Evolutionary conservation across 2,797 vertebrate genomes (phyloP).

Genomic region (Atherinosoma microstoma): DNA sequence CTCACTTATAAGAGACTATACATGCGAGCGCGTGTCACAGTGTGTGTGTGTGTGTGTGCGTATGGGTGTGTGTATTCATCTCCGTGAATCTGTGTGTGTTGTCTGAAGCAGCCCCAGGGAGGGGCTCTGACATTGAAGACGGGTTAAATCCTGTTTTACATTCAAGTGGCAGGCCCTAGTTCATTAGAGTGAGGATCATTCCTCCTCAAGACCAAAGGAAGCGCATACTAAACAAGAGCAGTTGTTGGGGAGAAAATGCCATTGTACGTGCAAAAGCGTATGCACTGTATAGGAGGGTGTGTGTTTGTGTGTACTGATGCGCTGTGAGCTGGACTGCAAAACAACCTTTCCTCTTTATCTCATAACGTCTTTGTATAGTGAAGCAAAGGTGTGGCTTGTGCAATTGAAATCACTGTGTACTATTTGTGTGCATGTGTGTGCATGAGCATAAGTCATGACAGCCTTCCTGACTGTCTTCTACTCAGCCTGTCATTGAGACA

Average conservation of each 20-base stretch:
- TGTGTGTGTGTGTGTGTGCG: conserved; percentile 33
- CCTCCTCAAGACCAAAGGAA: conserved; percentile 88
- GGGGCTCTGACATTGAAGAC: conserved; percentile 90
- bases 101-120: conserved; percentile 86
- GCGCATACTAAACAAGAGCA: conserved; percentile 88
- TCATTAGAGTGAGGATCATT: conserved; percentile 91
- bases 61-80: conserved; percentile 59
- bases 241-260: conserved; percentile 88
- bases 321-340: conserved; percentile 29
- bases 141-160: conserved; percentile 91
- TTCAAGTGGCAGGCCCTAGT: conserved; percentile 88
- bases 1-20: conserved; percentile 58
- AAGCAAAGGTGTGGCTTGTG: conserved; percentile 50
- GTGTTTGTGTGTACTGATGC: conserved; percentile 26
- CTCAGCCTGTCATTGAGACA: conserved; percentile 78
- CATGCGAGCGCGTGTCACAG: conserved; percentile 25
- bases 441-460: conserved; percentile 45
- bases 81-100: conserved; percentile 72
- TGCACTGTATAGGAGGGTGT: conserved; percentile 60
- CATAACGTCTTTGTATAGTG: conserved; percentile 27
- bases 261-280: conserved; percentile 76
- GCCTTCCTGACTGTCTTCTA: conserved; percentile 66
- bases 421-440: conserved; percentile 26
- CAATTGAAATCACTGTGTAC: conserved; percentile 30
- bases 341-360: conserved; percentile 53